A percentile compares a stretch with the other conserved stretches of the same genome.
phyloP scores from a whole-genome alignment of 2,113 vertebrate genomes.

The Ahaetulla prasina region DNA sequence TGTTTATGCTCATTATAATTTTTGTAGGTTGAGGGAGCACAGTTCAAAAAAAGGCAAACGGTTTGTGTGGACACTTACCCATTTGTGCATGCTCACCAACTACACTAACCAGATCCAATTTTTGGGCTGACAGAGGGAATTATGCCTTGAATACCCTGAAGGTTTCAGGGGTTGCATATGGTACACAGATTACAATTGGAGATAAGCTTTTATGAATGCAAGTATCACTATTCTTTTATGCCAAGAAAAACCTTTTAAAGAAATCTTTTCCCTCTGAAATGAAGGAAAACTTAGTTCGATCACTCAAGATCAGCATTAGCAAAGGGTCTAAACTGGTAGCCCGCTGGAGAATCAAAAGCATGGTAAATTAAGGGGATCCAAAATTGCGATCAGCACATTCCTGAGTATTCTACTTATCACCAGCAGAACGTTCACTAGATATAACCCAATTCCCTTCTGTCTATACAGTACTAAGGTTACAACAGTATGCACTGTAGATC shows the following conservation, averaged over 20 bases:
- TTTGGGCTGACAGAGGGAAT: background rate
- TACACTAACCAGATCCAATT: background rate
- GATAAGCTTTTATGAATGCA: background rate
- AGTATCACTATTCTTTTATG: background rate
- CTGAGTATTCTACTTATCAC: background rate
- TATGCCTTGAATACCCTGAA: background rate
- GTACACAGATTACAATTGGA: background rate
- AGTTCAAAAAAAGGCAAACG: background rate
- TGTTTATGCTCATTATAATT: background rate
- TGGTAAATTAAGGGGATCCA: background rate
- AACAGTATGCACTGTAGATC: background rate
- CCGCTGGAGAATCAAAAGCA: background rate
- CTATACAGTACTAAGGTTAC: background rate
- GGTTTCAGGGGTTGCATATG: background rate
- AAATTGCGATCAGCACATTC: background rate
- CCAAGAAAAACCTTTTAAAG: background rate
- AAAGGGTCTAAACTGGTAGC: background rate
- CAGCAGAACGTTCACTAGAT: background rate
- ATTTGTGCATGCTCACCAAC: background rate
- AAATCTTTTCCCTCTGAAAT: background rate
- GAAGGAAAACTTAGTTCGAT: too few relatives aligned
- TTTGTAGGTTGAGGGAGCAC: background rate
- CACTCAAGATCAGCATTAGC: background rate
- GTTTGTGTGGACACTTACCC: background rate
- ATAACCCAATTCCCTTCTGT: background rate